Percentiles rank a stretch among this genome's conserved stretches.
phyloP scores from a whole-genome alignment of 2,888 invertebrate species.

The Cephus nigrinus region DNA sequence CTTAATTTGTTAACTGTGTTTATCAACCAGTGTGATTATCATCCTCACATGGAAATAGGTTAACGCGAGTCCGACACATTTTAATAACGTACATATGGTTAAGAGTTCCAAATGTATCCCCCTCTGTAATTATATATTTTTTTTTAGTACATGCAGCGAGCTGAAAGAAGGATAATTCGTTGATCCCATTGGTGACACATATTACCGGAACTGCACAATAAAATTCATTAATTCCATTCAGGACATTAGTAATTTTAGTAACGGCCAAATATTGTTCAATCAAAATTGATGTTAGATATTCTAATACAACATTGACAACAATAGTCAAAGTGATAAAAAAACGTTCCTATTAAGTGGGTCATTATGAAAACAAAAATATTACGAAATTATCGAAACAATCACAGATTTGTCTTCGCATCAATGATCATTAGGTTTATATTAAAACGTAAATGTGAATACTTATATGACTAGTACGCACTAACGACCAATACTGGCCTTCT shows the following conservation, averaged over 20 bases:
- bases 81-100: background rate
- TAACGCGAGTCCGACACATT: background rate
- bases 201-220: background rate
- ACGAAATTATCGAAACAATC: background rate
- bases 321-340: background rate
- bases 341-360: background rate
- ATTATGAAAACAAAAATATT: background rate
- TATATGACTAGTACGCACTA: background rate
- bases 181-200: background rate
- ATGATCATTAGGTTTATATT: background rate
- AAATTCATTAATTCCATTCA: background rate
- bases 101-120: background rate
- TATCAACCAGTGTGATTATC: constrained; percentile 32
- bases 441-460: background rate
- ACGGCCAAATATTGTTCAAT: background rate
- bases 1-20: background rate
- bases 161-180: background rate
- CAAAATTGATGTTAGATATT: background rate
- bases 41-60: constrained; percentile 51
- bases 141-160: background rate
- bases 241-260: background rate
- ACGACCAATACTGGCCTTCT: too few species aligned
- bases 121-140: background rate
- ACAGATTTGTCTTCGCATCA: background rate
- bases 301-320: background rate